Evolutionary conservation across 2,113 vertebrate species (phyloP), one percentile per base, ranked within the genome.

Genomic region (Oryzias curvinotus): DNA sequence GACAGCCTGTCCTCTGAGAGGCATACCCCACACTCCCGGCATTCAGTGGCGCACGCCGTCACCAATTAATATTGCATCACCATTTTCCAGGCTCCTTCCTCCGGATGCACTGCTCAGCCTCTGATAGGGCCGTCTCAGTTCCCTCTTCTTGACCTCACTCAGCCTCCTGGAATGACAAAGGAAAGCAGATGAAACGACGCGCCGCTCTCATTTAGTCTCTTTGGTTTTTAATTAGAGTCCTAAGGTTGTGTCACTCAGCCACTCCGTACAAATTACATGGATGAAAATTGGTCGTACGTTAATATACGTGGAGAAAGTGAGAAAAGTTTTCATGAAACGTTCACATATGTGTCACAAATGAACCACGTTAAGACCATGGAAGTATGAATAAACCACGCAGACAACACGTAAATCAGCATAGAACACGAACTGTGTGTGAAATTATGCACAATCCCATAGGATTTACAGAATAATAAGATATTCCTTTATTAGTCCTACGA

Each of bases 21-120:
- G 77, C 55, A 65, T 82, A 84, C 87, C 75, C 67, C 42, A 58
- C 74, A 80, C 82, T 84, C 71, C 77, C 82, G 82, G 65, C 56
- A 52, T 78, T 87, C 77, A 54, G 80, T 72, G 86, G 83, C 85
- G 89, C 69, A 65, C 74, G 65, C 61, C 75, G 47, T 60, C 83
- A 68, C 81, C 89, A 90, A 92, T 92, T 92, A 91, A 92, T 92
- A 93, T 92, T 92, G 88, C 86, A 92, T 88, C 86, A 81, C 79
- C 85, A 71, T 88, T 89, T 90, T 73, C 74, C 81, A 81, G 83
- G 69, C 72, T 71, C 41, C 63, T 59, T 72, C 74, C 61, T 69
- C 55, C 41, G 53, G 74, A 68, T 50, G 48, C 17, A 23, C 57
- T 64, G 61, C 67, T 78, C 61, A 0, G 68, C 76, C 44, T 73